phyloP scores from a whole-genome alignment of 2,888 invertebrate species.

The Pocota personata region DNA sequence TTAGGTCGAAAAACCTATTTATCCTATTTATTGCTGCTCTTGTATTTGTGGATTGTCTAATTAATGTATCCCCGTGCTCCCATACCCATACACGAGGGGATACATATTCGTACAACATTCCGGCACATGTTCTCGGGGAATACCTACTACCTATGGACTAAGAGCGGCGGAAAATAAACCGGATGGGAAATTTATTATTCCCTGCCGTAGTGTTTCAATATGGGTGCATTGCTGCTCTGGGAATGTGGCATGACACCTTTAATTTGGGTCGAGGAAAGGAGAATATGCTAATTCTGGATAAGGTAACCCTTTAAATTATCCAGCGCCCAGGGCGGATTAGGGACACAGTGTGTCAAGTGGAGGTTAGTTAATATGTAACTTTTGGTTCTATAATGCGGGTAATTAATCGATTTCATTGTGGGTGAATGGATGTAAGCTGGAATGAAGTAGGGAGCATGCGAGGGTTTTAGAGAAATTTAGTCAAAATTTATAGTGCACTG shows the following conservation, averaged over 20 bases:
- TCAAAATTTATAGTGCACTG: too few relatives aligned
- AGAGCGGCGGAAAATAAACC: slow-evolving; percentile 45
- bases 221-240: background rate
- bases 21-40: slow-evolving; percentile 43
- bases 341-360: slow-evolving; percentile 38
- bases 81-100: background rate
- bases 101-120: background rate
- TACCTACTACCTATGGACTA: background rate
- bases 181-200: slow-evolving; percentile 68
- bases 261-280: background rate
- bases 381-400: slow-evolving; percentile 46
- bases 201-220: slow-evolving; percentile 51
- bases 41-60: slow-evolving; percentile 46
- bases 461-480: too few relatives aligned
- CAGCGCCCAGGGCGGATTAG: slow-evolving; percentile 17
- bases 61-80: slow-evolving; percentile 48
- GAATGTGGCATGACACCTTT: slow-evolving; percentile 14
- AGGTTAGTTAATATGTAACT: slow-evolving; percentile 43
- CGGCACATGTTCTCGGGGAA: background rate
- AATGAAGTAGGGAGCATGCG: too few relatives aligned
- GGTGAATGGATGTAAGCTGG: too few relatives aligned
- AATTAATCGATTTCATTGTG: slow-evolving; percentile 30
- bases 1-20: slow-evolving; percentile 49
- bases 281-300: slow-evolving; percentile 58
- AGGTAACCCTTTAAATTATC: slow-evolving; percentile 48